phyloP scores from a whole-genome alignment of 2,888 invertebrate species.

The Leucania comma region DNA sequence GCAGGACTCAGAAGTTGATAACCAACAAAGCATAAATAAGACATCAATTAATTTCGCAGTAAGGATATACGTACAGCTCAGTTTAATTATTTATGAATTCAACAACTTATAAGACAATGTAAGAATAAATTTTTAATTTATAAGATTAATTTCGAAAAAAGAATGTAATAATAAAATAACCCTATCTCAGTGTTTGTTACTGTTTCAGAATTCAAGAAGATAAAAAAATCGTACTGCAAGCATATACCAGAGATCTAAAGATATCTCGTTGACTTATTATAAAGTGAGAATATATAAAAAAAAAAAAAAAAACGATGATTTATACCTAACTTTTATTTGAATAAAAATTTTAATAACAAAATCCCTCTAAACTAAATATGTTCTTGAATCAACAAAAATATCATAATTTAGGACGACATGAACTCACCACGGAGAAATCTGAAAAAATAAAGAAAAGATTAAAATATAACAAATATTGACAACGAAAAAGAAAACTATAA shows the following conservation, averaged over 20 bases:
- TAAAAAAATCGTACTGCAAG: slow-evolving; percentile 68
- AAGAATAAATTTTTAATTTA: too few relatives aligned
- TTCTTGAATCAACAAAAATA: background rate
- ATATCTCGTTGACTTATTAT: background rate
- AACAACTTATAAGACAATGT: background rate
- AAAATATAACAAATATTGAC: background rate
- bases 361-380: background rate
- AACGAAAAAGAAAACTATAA: background rate
- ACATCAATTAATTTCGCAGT: too few relatives aligned
- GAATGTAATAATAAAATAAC: background rate
- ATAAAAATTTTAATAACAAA: slow-evolving; percentile 15
- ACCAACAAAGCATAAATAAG: too few relatives aligned
- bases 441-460: slow-evolving; percentile 63
- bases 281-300: background rate
- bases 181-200: background rate
- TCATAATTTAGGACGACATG: slow-evolving; percentile 68
- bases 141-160: too few relatives aligned
- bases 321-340: slow-evolving; percentile 21
- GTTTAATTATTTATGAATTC: too few relatives aligned
- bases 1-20: too few relatives aligned
- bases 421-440: slow-evolving; percentile 78
- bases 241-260: slow-evolving; percentile 73
- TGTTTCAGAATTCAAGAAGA: slow-evolving; percentile 74
- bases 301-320: background rate
- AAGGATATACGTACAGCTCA: too few relatives aligned